phyloP scores from a whole-genome alignment of 2,113 vertebrate genomes.

The Sander lucioperca region DNA sequence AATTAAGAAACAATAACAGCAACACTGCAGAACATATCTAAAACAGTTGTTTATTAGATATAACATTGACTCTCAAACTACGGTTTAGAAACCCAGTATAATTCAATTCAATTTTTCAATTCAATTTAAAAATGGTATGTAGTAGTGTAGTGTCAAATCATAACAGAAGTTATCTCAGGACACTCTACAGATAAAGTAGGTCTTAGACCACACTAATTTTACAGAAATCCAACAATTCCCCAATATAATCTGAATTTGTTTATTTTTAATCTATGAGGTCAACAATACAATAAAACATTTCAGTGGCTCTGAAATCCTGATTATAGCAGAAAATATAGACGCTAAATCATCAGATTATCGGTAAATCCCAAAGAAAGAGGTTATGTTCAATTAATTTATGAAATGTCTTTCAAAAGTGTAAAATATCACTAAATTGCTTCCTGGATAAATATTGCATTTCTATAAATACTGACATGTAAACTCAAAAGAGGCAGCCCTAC shows the following conservation, averaged over 20 bases:
- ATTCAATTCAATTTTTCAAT: no score
- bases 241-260: background rate
- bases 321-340: background rate
- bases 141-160: no score
- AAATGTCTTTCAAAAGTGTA: background rate
- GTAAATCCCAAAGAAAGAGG: background rate
- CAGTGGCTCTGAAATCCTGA: background rate
- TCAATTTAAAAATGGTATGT: no score
- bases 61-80: background rate
- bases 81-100: background rate
- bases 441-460: constrained; percentile 11
- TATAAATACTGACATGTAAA: background rate
- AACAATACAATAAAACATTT: background rate
- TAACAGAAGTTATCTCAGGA: no score
- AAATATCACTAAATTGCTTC: background rate
- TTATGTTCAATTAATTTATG: background rate
- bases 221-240: no score
- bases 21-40: background rate
- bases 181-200: no score
- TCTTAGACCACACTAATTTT: no score
- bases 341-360: background rate
- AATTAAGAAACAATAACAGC: background rate
- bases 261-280: background rate
- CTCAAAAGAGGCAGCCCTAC: constrained; percentile 7
- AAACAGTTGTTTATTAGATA: background rate